Base-by-base conservation (phyloP, 2,888 invertebrate species). In the Nomada goodeniana region DNA sequence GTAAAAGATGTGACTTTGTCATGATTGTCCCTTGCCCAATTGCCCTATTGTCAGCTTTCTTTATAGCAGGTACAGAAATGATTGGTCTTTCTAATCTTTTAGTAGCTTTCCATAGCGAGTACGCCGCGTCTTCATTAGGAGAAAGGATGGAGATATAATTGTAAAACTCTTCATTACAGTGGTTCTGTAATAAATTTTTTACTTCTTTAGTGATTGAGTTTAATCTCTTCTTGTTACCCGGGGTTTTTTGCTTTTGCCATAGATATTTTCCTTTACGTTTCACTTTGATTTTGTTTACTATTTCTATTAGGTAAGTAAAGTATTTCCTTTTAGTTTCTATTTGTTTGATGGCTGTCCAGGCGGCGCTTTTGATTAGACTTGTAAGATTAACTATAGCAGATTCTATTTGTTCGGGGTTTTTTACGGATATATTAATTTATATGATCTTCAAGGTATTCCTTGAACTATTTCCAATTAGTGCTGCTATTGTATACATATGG, bases 181-280 rank as follows among this genome's bases (percentile, higher is more conserved):
- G 36, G n/a, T 15, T 20, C 2, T 57, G 69, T 11, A 63, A 23
- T 15, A 55, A 59, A 20, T n/a, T 44, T 7, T 70, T 71, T 7
- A 76, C 9, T 52, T 71, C n/a, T 44, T 64, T 76, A 18, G 1
- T 44, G 9, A 52, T 47, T 67, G 13, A 13, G n/a, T 72, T 77
- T 15, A 71, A 18, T 29, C 47, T 61, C 7, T 20, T 42, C 20
- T 72, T 60, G 5, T 71, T 44, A 2, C 13, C 13, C 1, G n/a
- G 36, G 13, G 26, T 69, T 29, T 67, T 76, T 15, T 26, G 11
- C 11, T 29, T n/a, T 71, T 71, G 59, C 47, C 65, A 29, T 29
- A 70, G 15, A 23, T 1, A 44, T 26, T 9, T 15, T 59, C 64
- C n/a, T 57, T 69, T 72, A 0, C 42, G 50, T 71, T 67, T 67